These are phyloP conservation scores for Adoxophyes honmai DNA, from an alignment of 1,140 invertebrate genomes.

Conservation along the genomic window DNA sequence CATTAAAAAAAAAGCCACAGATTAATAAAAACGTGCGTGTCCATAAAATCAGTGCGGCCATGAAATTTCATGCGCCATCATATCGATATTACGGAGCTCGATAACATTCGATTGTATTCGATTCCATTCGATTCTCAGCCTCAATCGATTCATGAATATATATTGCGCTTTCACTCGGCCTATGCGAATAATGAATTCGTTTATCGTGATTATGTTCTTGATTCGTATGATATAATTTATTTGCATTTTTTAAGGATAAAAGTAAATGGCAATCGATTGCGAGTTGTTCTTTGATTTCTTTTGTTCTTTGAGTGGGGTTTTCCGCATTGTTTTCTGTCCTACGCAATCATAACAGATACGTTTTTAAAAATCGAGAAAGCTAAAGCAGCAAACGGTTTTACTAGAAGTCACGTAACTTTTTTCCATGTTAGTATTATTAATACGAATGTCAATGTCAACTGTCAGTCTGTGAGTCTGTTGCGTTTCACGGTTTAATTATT, in stretches of 20 bases:
- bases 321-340: no score
- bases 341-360: no score
- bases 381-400: no score
- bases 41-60: slow-evolving; percentile 26
- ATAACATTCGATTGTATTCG: slow-evolving; percentile 28
- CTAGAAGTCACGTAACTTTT: no score
- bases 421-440: no score
- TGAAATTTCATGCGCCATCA: slow-evolving; percentile 44
- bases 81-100: slow-evolving; percentile 37
- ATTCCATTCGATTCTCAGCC: slow-evolving; percentile 26
- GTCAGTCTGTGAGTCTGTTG: no score
- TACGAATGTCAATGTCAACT: no score
- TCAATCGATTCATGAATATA: slow-evolving; percentile 50
- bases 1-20: not conserved
- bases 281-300: slow-evolving; percentile 11
- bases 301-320: not conserved
- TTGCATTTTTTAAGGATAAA: slow-evolving; percentile 11
- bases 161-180: slow-evolving; percentile 27
- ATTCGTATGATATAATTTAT: slow-evolving; percentile 22
- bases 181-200: slow-evolving; percentile 31
- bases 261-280: slow-evolving; percentile 4
- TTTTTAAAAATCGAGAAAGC: no score
- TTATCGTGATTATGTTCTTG: slow-evolving; percentile 31
- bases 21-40: slow-evolving; percentile 24
- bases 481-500: no score